These are phyloP conservation scores for Elephas maximus DNA, from an alignment of 2,113 vertebrate species.

Conservation along the genomic window DNA sequence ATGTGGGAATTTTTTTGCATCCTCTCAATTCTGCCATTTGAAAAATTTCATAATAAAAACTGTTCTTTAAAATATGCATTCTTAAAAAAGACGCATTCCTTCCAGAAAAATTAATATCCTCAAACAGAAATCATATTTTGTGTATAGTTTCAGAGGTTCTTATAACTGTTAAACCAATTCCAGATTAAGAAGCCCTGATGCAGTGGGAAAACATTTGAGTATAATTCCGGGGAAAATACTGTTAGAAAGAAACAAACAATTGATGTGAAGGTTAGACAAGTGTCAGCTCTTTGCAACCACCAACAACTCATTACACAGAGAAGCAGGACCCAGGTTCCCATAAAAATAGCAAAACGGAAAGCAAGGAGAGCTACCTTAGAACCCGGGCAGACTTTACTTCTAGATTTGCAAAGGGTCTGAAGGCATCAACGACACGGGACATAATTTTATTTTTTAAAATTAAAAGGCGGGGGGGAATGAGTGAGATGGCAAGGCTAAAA, in stretches of 20 bases:
- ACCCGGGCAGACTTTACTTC: background rate
- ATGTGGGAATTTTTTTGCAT: background rate
- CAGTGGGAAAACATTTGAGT: background rate
- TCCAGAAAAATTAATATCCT: conserved; percentile 13
- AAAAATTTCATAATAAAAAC: conserved; percentile 25
- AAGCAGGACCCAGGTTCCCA: background rate
- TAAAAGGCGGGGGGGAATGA: background rate
- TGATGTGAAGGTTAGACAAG: background rate
- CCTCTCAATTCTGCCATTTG: conserved; percentile 2
- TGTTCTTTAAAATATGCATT: background rate
- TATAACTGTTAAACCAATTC: background rate
- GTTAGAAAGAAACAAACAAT: background rate
- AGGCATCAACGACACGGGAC: background rate
- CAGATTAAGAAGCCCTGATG: background rate
- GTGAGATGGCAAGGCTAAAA: background rate
- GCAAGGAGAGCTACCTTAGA: background rate
- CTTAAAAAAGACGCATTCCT: background rate
- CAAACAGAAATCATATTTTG: background rate
- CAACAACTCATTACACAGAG: background rate
- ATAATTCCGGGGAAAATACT: background rate
- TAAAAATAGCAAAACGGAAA: background rate
- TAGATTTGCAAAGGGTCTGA: background rate
- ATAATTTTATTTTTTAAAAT: background rate
- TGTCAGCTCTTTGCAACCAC: background rate
- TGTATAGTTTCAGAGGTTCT: background rate